These are phyloP conservation scores for Heliconius himera DNA, from an alignment of 1,140 invertebrate genomes.

Conservation along the genomic window DNA sequence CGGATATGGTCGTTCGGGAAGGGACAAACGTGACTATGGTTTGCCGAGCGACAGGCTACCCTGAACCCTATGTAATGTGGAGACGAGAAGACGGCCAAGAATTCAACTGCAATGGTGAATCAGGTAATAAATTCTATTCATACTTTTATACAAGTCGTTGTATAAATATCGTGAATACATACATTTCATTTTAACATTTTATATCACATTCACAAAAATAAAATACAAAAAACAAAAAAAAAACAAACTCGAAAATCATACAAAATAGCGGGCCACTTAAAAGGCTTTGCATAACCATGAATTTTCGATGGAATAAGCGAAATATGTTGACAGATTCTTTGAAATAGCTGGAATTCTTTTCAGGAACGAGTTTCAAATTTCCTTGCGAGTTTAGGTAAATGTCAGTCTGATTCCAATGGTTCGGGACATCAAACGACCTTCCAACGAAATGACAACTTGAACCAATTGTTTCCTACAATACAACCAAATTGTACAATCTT, in stretches of 20 bases:
- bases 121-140: slow-evolving; percentile 80
- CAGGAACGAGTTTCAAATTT: slow-evolving; percentile 51
- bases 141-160: neutral
- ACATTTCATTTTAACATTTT: neutral
- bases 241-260: slow-evolving; percentile 44
- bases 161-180: neutral
- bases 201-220: neutral
- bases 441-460: slow-evolving; percentile 55
- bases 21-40: slow-evolving; percentile 92
- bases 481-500: slow-evolving; percentile 59
- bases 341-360: slow-evolving; percentile 46
- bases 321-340: slow-evolving; percentile 39
- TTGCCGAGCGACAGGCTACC: slow-evolving; percentile 94
- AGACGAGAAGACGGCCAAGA: slow-evolving; percentile 92
- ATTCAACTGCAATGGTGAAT: slow-evolving; percentile 92
- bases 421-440: slow-evolving; percentile 47
- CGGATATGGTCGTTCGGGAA: slow-evolving; percentile 94
- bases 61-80: slow-evolving; percentile 96
- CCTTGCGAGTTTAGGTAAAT: slow-evolving; percentile 51
- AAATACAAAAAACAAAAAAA: slow-evolving; percentile 53
- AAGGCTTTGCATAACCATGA: slow-evolving; percentile 45
- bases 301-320: slow-evolving; percentile 48
- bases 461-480: slow-evolving; percentile 64
- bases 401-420: slow-evolving; percentile 47
- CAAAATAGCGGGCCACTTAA: slow-evolving; percentile 41